These are phyloP conservation scores for Branchellion lobata DNA, from an alignment of 2,888 invertebrate genomes.

Conservation along the genomic window DNA sequence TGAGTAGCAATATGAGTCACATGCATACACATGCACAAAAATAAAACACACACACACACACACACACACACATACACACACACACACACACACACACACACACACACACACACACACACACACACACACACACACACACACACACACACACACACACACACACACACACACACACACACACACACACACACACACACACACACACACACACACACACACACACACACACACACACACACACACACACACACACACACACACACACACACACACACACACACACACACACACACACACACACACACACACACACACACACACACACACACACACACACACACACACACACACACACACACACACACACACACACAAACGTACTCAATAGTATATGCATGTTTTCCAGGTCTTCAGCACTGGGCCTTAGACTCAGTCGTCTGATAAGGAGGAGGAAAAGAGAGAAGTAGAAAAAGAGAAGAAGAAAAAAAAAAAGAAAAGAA, in stretches of 20 bases:
- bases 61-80: constrained; percentile 4
- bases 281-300: background rate
- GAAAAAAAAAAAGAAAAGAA: too few relatives aligned
- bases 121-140: constrained; percentile 66
- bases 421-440: constrained; percentile 91
- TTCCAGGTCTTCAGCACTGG: constrained; percentile 93
- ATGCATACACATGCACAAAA: too few relatives aligned
- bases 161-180: background rate
- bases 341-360: background rate
- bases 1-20: background rate
- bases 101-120: background rate
- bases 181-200: background rate
- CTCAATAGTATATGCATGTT: constrained; percentile 96
- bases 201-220: background rate
- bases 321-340: background rate
- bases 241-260: background rate
- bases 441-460: constrained; percentile 38
- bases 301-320: constrained; percentile 4
- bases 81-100: background rate
- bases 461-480: background rate
- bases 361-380: constrained; percentile 66
- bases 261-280: background rate
- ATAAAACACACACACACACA: background rate
- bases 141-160: constrained; percentile 67
- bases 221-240: background rate